Conservation (phyloP, 2,888 invertebrate species). For the Mongoloraphidia duomilia region DNA sequence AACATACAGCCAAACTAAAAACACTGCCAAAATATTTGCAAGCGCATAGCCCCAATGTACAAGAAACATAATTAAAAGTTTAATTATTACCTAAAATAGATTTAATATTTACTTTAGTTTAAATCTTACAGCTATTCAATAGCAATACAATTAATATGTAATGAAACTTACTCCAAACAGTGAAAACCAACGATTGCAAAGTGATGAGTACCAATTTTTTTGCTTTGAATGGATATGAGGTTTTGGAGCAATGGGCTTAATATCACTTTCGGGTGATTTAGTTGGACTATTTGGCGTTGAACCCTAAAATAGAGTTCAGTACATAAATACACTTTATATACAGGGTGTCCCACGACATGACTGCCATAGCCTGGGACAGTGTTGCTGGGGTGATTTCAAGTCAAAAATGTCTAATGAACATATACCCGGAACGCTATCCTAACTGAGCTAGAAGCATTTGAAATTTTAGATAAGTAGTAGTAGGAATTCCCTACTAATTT, state of each 20-base stretch:
- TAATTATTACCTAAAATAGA: slow-evolving; percentile 60
- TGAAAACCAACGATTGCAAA: slow-evolving; percentile 91
- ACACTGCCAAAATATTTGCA: slow-evolving; percentile 64
- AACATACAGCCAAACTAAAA: slow-evolving; percentile 85
- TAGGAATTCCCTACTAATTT: too few relatives aligned
- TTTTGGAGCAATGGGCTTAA: slow-evolving; percentile 40
- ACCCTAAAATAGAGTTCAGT: slow-evolving; percentile 10
- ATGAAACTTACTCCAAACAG: slow-evolving; percentile 59
- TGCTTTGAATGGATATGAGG: slow-evolving; percentile 73
- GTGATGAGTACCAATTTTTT: slow-evolving; percentile 86
- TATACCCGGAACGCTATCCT: too few relatives aligned
- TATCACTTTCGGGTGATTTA: slow-evolving; percentile 24
- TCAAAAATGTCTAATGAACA: too few relatives aligned
- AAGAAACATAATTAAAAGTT: slow-evolving; percentile 78
- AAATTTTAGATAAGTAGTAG: too few relatives aligned
- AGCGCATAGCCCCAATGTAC: slow-evolving; percentile 90
- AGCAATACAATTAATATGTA: slow-evolving; percentile 14
- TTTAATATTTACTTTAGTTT: neutral
- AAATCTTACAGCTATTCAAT: slow-evolving; percentile 3
- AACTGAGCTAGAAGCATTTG: too few relatives aligned
- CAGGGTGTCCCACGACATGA: too few relatives aligned
- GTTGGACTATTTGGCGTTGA: slow-evolving; percentile 19
- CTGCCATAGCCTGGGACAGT: too few relatives aligned
- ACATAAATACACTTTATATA: too few relatives aligned
- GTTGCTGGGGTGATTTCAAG: too few relatives aligned